Conservation (phyloP, 2,113 vertebrate species). For the Phrynosoma blainvillii region DNA sequence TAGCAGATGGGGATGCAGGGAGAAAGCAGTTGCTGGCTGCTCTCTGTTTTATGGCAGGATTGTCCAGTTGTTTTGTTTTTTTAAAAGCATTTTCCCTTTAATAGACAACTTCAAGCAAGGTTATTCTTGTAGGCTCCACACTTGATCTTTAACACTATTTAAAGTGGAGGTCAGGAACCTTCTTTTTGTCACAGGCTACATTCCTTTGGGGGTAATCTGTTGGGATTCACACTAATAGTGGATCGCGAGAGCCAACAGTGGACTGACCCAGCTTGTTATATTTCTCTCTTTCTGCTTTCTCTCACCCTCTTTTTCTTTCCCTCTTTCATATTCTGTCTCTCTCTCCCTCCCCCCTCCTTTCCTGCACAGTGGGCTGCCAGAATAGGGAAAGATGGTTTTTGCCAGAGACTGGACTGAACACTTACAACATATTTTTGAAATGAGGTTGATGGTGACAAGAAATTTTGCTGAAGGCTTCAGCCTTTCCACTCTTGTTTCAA, state of each 20-base stretch:
- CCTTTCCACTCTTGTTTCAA: not conserved
- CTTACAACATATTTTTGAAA: not conserved
- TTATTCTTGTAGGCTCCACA: constrained; percentile 47
- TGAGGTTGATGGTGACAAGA: not conserved
- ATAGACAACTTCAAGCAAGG: constrained; percentile 61
- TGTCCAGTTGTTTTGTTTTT: constrained; percentile 16
- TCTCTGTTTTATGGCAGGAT: not conserved
- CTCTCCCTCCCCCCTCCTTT: not conserved
- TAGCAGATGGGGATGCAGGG: not conserved
- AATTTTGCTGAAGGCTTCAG: not conserved
- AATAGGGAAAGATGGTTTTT: not conserved
- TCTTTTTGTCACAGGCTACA: not conserved
- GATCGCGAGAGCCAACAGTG: no score
- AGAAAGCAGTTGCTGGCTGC: not conserved
- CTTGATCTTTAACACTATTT: not conserved
- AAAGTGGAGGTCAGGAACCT: not conserved
- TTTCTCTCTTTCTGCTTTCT: not conserved
- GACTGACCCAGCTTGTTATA: no score
- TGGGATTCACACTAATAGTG: not conserved
- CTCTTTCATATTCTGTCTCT: not conserved
- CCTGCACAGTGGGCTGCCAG: not conserved
- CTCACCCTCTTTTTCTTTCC: not conserved
- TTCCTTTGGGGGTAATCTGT: not conserved
- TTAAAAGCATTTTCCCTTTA: constrained; percentile 31
- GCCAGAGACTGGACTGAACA: not conserved